Evolutionary conservation across 2,888 invertebrate species (phyloP).

Genomic region (Diloba caeruleocephala): DNA sequence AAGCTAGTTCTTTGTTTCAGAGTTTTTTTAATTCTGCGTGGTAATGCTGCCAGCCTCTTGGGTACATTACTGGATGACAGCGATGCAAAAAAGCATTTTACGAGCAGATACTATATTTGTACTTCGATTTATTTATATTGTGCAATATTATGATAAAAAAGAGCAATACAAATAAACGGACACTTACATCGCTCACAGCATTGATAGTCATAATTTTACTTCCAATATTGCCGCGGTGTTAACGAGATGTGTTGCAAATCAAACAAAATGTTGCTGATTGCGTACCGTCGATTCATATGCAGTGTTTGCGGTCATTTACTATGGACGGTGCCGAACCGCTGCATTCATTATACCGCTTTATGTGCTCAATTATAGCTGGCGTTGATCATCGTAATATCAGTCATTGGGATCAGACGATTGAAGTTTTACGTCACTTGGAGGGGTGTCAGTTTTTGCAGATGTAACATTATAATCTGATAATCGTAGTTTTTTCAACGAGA

Average conservation of each 20-base stretch:
- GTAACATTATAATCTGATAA: too few relatives aligned
- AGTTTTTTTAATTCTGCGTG: too few relatives aligned
- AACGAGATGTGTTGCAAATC: conserved; percentile 68
- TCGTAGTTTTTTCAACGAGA: too few relatives aligned
- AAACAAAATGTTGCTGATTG: conserved; percentile 75
- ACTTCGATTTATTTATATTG: too few relatives aligned
- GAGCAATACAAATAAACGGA: conserved; percentile 5
- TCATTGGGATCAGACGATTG: conserved; percentile 11
- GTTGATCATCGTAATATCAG: conserved; percentile 25
- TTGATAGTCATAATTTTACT: conserved; percentile 43
- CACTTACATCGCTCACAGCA: conserved; percentile 27
- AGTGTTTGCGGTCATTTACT: conserved; percentile 78
- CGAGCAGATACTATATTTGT: too few relatives aligned
- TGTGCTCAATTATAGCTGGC: conserved; percentile 35
- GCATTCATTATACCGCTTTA: conserved; percentile 43
- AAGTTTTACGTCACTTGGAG: background rate
- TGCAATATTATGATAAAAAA: too few relatives aligned
- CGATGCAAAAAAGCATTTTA: too few relatives aligned
- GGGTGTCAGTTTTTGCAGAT: too few relatives aligned
- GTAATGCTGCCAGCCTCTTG: too few relatives aligned
- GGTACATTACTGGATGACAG: too few relatives aligned
- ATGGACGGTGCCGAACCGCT: conserved; percentile 31
- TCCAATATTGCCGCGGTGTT: conserved; percentile 48
- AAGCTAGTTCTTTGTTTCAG: too few relatives aligned
- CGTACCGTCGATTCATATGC: conserved; percentile 63